Conservation (phyloP, 1,140 invertebrate species). For the Thaumatotibia leucotreta region DNA sequence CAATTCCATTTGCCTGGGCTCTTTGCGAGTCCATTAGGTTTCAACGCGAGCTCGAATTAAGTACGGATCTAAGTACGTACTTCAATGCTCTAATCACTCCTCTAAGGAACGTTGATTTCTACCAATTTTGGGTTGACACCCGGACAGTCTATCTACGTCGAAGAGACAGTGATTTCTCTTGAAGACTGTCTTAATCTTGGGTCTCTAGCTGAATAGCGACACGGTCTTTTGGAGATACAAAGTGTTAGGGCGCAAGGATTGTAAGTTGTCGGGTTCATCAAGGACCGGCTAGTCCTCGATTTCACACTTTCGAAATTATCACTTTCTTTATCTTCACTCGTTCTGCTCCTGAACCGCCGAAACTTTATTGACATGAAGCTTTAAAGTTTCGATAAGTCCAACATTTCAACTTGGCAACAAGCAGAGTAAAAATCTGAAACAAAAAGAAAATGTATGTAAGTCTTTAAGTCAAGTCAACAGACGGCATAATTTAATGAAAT, state of each 20-base stretch:
- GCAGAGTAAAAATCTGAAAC: conserved; percentile 55
- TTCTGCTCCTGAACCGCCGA: conserved; percentile 38
- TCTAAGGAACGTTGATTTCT: conserved; percentile 35
- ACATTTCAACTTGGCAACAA: conserved; percentile 51
- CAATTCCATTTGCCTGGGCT: conserved; percentile 60
- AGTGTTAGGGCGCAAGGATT: conserved; percentile 67
- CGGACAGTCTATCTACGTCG: conserved; percentile 43
- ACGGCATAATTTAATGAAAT: too few relatives aligned
- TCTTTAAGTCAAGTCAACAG: too few relatives aligned
- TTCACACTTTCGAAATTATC: conserved; percentile 58
- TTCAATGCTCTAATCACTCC: conserved; percentile 35
- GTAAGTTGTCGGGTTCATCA: conserved; percentile 70
- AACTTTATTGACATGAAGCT: conserved; percentile 64
- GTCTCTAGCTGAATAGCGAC: conserved; percentile 70
- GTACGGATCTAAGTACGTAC: conserved; percentile 56
- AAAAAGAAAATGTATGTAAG: conserved; percentile 31
- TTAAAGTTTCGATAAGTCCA: conserved; percentile 58
- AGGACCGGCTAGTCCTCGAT: conserved; percentile 74
- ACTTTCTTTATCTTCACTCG: conserved; percentile 56
- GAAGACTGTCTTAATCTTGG: conserved; percentile 72
- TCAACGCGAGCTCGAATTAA: conserved; percentile 38
- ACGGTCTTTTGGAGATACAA: conserved; percentile 63
- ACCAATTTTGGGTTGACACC: conserved; percentile 46
- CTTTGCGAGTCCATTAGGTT: conserved; percentile 67
- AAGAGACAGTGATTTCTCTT: conserved; percentile 57